phyloP scores from a whole-genome alignment of 35 echinoderm and acorn worm species.

The Acanthaster planci region DNA sequence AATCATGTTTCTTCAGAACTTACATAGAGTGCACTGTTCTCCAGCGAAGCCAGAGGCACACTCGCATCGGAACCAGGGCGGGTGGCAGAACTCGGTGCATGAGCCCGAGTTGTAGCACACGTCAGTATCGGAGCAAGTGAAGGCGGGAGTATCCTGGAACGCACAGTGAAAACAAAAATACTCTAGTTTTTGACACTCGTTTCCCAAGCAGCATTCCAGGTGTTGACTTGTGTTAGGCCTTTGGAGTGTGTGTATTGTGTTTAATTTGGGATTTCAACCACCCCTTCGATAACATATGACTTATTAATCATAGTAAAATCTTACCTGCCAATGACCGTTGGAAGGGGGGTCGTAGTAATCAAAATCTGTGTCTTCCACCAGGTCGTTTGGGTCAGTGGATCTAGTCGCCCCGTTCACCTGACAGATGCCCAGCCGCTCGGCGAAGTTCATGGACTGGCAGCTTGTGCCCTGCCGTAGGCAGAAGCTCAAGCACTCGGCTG shows the following conservation, averaged over 20 bases:
- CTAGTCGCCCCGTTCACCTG: conserved; percentile 73
- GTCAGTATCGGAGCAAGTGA: conserved; percentile 4
- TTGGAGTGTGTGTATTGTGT: no score
- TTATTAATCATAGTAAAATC: no score
- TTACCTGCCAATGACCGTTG: conserved; percentile 36
- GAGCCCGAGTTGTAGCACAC: conserved; percentile 51
- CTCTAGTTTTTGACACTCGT: no score
- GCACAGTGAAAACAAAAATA: no score
- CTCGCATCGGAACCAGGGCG: conserved; percentile 66
- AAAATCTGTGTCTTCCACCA: conserved; percentile 56
- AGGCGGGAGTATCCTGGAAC: neutral
- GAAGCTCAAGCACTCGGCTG: conserved; percentile 44
- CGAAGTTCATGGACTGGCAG: conserved; percentile 66
- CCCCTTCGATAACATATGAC: no score
- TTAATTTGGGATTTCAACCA: no score
- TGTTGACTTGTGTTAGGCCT: no score
- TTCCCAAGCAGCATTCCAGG: no score
- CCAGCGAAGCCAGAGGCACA: conserved; percentile 52
- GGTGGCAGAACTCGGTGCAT: conserved; percentile 74
- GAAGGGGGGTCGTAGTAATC: conserved; percentile 67
- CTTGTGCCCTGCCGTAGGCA: conserved; percentile 46
- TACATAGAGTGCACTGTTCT: conserved; percentile 74
- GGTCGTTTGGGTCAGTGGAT: conserved; percentile 45
- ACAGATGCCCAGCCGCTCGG: conserved; percentile 41
- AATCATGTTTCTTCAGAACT: neutral